Evolutionary conservation across 2,888 invertebrate species (phyloP).

Genomic region (Serripes groenlandicus): DNA sequence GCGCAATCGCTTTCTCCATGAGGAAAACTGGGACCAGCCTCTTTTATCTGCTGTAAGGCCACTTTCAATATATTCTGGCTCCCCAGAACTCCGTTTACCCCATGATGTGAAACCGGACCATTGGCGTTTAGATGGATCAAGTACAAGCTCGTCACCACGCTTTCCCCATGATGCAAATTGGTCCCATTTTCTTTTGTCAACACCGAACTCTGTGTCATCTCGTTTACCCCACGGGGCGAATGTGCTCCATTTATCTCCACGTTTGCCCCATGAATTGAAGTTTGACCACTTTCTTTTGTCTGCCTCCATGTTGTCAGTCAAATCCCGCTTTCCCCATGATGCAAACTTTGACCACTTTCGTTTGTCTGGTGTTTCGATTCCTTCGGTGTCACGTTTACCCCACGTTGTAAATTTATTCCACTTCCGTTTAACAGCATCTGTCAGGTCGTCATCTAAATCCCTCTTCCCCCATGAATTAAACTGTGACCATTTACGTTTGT

Average conservation of each 20-base stretch:
- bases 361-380: constrained; percentile 28
- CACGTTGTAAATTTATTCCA: constrained; percentile 39
- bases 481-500: constrained; percentile 30
- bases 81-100: constrained; percentile 38
- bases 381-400: constrained; percentile 35
- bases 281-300: constrained; percentile 53
- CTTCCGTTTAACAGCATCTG: constrained; percentile 22
- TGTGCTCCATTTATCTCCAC: constrained; percentile 53
- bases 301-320: background rate
- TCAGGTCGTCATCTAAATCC: constrained; percentile 4
- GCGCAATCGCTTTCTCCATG: constrained; percentile 57
- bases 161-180: constrained; percentile 62
- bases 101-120: constrained; percentile 59
- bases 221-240: constrained; percentile 54
- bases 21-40: constrained; percentile 54
- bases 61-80: constrained; percentile 13
- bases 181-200: constrained; percentile 58
- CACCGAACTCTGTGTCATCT: constrained; percentile 1
- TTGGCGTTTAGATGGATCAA: constrained; percentile 39
- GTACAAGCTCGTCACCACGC: constrained; percentile 19
- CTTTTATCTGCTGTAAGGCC: constrained; percentile 37
- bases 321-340: constrained; percentile 58
- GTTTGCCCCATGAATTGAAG: constrained; percentile 50
- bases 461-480: constrained; percentile 47
- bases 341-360: constrained; percentile 52